Evolutionary conservation across 2,113 vertebrate genomes (phyloP).

Genomic region (Tinamus guttatus): DNA sequence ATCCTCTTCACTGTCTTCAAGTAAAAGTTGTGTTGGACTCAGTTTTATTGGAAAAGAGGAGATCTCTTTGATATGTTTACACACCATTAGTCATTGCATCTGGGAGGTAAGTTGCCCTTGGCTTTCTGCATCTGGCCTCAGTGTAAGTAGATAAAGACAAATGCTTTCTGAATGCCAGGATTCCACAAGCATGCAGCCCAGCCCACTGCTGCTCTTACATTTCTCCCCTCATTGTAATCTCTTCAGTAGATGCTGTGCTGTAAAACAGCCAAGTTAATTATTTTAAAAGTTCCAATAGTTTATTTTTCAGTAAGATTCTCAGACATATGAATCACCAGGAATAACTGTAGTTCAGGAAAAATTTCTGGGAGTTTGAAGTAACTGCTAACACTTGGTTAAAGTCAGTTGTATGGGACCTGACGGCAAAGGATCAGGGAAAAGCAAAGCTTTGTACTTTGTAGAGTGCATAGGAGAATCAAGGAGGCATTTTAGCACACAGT

Average conservation of each 20-base stretch:
- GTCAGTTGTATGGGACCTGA: background rate
- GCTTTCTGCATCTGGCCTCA: constrained; percentile 25
- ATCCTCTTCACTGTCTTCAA: background rate
- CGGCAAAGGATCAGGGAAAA: constrained; percentile 13
- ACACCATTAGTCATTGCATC: constrained; percentile 44
- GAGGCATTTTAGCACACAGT: background rate
- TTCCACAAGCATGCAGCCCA: constrained; percentile 7
- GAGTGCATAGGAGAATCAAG: background rate
- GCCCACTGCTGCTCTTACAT: background rate
- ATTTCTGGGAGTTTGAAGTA: constrained; percentile 32
- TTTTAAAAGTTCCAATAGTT: constrained; percentile 59
- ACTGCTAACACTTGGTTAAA: constrained; percentile 43
- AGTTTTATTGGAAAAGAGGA: background rate
- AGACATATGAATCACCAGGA: constrained; percentile 70
- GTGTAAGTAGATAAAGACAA: constrained; percentile 27
- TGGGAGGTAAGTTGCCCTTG: constrained; percentile 55
- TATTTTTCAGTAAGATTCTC: constrained; percentile 67
- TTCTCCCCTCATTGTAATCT: constrained; percentile 43
- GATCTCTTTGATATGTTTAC: constrained; percentile 32
- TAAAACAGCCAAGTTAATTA: constrained; percentile 59
- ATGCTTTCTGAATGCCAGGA: constrained; percentile 8
- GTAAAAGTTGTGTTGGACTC: background rate
- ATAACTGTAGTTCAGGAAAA: constrained; percentile 26
- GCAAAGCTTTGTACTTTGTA: background rate
- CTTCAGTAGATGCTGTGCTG: constrained; percentile 22